phyloP scores from a whole-genome alignment of 2,797 vertebrate species.

The Sebastes kiyomatsui region DNA sequence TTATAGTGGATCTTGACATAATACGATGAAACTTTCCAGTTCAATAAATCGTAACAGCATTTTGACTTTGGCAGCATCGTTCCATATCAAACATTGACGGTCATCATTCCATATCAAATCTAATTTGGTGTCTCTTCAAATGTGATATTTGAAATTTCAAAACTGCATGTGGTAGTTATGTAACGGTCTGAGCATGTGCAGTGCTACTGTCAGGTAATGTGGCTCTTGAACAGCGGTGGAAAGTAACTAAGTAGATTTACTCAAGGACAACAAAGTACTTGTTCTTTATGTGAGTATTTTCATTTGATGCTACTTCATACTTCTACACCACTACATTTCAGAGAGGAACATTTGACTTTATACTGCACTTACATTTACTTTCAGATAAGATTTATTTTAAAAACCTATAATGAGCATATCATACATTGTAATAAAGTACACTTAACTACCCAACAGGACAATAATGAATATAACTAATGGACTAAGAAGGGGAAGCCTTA shows the following conservation, averaged over 20 bases:
- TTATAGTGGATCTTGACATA: constrained; percentile 11
- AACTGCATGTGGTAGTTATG: neutral
- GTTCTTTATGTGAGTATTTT: neutral
- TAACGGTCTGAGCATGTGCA: neutral
- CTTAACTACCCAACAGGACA: neutral
- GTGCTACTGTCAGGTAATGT: neutral
- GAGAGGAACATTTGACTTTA: neutral
- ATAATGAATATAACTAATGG: neutral
- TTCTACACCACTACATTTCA: neutral
- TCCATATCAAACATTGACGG: constrained; percentile 13
- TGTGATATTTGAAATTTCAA: neutral
- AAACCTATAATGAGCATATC: neutral
- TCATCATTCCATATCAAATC: neutral
- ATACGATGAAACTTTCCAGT: constrained; percentile 25
- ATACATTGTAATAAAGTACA: neutral
- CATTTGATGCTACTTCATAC: neutral
- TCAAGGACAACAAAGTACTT: neutral
- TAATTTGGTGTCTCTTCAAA: neutral
- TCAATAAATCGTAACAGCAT: constrained; percentile 20
- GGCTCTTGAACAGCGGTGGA: neutral
- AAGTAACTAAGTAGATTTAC: neutral
- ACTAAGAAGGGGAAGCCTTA: too few relatives aligned
- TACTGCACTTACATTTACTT: neutral
- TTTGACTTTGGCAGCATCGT: constrained; percentile 9
- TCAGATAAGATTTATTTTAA: neutral